These are phyloP conservation scores for Botia kubotai DNA, from an alignment of 2,797 vertebrate species.

Conservation along the genomic window DNA sequence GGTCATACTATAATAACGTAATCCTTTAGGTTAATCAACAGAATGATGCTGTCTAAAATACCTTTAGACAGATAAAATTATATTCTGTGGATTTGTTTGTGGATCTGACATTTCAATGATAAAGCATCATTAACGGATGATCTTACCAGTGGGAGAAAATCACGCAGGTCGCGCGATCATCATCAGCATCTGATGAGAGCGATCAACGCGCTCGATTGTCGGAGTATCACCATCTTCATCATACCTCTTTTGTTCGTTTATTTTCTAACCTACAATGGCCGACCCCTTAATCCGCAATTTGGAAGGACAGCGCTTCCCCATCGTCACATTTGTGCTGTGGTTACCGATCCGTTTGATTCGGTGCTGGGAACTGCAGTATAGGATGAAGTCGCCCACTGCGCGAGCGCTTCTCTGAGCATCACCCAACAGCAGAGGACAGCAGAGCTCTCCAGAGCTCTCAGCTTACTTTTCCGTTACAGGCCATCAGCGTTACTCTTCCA, in stretches of 20 bases:
- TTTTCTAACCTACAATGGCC: slow-evolving; percentile 53
- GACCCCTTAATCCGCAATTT: slow-evolving; percentile 46
- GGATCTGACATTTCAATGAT: slow-evolving; percentile 24
- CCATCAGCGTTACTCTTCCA: background rate
- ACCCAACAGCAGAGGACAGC: slow-evolving; percentile 75
- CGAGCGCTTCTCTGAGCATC: slow-evolving; percentile 65
- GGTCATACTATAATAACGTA: slow-evolving; percentile 58
- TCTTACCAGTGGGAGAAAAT: slow-evolving; percentile 72
- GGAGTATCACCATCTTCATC: slow-evolving; percentile 35
- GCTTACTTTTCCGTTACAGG: slow-evolving; percentile 1
- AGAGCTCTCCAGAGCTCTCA: slow-evolving; percentile 60
- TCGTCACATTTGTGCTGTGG: slow-evolving; percentile 60
- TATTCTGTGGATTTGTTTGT: background rate
- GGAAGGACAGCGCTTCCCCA: slow-evolving; percentile 60
- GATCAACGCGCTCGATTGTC: slow-evolving; percentile 64
- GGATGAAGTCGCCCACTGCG: slow-evolving; percentile 64
- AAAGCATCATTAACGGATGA: slow-evolving; percentile 50
- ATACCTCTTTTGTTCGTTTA: slow-evolving; percentile 32
- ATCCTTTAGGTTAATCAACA: slow-evolving; percentile 56
- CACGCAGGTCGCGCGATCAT: slow-evolving; percentile 78
- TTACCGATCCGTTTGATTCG: slow-evolving; percentile 67
- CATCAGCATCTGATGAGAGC: slow-evolving; percentile 71
- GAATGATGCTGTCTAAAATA: background rate
- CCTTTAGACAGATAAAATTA: background rate
- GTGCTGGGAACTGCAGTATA: slow-evolving; percentile 69